Conservation (phyloP, 53 echinoderm and acorn worm genomes). For the Echinometra lucunter region DNA sequence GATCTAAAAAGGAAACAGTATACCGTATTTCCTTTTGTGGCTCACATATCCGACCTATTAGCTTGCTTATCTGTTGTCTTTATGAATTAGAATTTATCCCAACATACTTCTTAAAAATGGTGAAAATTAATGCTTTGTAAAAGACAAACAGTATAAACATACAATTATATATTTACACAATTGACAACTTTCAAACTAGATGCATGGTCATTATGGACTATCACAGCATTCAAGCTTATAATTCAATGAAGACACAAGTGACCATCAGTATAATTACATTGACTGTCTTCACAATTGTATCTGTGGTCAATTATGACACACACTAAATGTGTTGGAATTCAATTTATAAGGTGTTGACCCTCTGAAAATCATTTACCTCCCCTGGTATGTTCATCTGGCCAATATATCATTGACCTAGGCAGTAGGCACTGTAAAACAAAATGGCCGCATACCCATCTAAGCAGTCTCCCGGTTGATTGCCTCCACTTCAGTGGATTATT, state of each 20-base stretch:
- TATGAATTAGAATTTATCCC: no score
- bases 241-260: not conserved
- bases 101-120: no score
- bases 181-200: not conserved
- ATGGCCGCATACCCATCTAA: not conserved
- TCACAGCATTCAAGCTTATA: not conserved
- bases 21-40: not conserved
- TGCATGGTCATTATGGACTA: not conserved
- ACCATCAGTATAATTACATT: not conserved
- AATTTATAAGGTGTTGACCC: not conserved
- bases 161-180: not conserved
- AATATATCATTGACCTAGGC: not conserved
- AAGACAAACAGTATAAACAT: not conserved
- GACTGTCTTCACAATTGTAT: not conserved
- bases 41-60: no score
- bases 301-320: not conserved
- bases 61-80: no score
- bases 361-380: not conserved
- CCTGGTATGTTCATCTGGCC: not conserved
- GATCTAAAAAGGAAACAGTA: not conserved
- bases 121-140: no score
- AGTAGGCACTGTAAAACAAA: not conserved
- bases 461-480: not conserved
- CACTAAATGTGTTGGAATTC: constrained; percentile 11
- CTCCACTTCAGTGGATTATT: constrained; percentile 23